These are phyloP conservation scores for Dendrolimus kikuchii DNA, from an alignment of 1,140 invertebrate genomes.

Conservation along the genomic window DNA sequence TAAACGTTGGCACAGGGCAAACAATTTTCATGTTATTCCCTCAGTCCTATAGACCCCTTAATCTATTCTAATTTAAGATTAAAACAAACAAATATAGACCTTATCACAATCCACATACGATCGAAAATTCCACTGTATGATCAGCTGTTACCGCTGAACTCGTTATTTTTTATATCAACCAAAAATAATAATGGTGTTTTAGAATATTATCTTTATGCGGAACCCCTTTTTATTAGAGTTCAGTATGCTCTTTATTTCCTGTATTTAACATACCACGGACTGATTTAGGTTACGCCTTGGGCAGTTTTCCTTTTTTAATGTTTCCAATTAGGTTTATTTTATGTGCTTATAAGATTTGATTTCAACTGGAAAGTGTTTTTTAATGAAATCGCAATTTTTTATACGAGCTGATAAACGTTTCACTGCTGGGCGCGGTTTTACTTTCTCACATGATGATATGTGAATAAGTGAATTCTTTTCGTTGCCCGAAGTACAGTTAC, in stretches of 20 bases:
- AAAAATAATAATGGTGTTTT: constrained; percentile 34
- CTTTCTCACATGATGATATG: too few relatives aligned
- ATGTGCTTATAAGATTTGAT: too few relatives aligned
- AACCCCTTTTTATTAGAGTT: constrained; percentile 24
- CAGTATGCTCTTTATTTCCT: constrained; percentile 22
- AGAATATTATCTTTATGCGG: constrained; percentile 31
- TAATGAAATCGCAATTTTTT: too few relatives aligned
- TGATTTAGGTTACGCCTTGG: background rate
- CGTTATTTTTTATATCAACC: constrained; percentile 43
- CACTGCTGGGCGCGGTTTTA: too few relatives aligned
- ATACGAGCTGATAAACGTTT: too few relatives aligned
- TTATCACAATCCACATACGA: constrained; percentile 4
- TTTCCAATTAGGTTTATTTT: too few relatives aligned
- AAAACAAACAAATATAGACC: constrained; percentile 2
- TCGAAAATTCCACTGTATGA: background rate
- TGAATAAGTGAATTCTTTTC: too few relatives aligned
- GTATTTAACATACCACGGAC: background rate
- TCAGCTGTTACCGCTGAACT: constrained; percentile 6
- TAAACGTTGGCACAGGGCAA: too few relatives aligned
- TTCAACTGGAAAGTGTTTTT: too few relatives aligned
- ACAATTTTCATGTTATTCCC: too few relatives aligned
- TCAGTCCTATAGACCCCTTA: too few relatives aligned
- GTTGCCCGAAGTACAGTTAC: too few relatives aligned
- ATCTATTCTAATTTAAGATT: constrained; percentile 7
- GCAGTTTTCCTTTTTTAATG: background rate